Base-by-base conservation (phyloP, 2,113 vertebrate species). In the Centropus bengalensis region DNA sequence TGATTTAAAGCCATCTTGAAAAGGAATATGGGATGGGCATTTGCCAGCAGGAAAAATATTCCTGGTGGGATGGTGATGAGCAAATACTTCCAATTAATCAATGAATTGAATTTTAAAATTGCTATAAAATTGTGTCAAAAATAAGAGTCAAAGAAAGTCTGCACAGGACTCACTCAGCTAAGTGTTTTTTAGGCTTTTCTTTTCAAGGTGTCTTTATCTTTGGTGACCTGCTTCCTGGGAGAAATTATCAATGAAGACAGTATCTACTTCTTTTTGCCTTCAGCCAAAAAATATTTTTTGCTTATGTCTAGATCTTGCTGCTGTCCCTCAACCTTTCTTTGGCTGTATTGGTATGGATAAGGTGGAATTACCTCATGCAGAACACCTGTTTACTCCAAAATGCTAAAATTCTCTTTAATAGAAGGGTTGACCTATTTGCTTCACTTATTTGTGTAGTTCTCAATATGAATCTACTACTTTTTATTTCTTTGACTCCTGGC, bases 371-470 rank as follows among this genome's bases (percentile, higher is more conserved):
- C 33, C 23, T 55, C 38, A 32, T 74, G 38, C 33, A 49, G 40
- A 91, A 69, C 21, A 33, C 23, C 24, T 89, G 63, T 68, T 81
- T 89, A 38, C 60, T 91, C 68, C 24, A 84, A 89, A 67, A 76
- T 70, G 38, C 56, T 96, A 70, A 93, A 86, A 56, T 78, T 52
- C 68, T 80, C 56, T 68, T 86, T 95, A 94, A 75, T 83, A 86
- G 89, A 88, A 95, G 91, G 59, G 52, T n/a, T 83, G 71, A 91
- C 68, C 60, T 86, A 36, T 36, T 36, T 36, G 36, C n/a, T 36
- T 36, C 36, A 36, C 91, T 96, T 82, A 55, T 55, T 94, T 52
- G n/a, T 91, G 56, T 82, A 64, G 67, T 78, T 91, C 52, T 96
- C 73, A 68, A 64, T 86, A 75, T 55, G 52, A 93, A 88, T 83